A percentile compares a stretch with the other conserved stretches of the same genome.
Evolutionary conservation across 1,140 invertebrate species (phyloP).

Genomic region (Scaptomyza pallida): DNA sequence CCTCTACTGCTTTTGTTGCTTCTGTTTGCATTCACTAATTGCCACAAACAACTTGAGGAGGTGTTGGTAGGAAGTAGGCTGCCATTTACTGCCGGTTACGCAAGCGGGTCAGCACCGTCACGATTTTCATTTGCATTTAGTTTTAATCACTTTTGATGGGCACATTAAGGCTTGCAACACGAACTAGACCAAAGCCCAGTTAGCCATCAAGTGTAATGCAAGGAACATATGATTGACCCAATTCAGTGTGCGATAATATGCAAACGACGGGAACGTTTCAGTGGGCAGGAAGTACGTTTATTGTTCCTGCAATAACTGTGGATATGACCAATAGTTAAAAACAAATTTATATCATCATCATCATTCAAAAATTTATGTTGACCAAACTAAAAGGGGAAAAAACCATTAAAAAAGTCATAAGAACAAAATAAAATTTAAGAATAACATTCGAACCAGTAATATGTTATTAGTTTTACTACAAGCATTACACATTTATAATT

Average conservation of each 20-base stretch:
- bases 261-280: too few species aligned
- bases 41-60: conserved; percentile 44
- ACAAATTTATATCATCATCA: too few species aligned
- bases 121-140: conserved; percentile 49
- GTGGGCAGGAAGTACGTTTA: too few species aligned
- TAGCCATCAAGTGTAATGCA: background rate
- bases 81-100: conserved; percentile 50
- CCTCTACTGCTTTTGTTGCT: conserved; percentile 17
- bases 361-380: too few species aligned
- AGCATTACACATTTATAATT: conserved; percentile 5
- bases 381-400: too few species aligned
- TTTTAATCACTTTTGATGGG: conserved; percentile 57
- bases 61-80: conserved; percentile 68
- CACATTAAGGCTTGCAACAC: conserved; percentile 49
- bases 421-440: too few species aligned
- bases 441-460: too few species aligned
- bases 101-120: conserved; percentile 66
- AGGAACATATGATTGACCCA: too few species aligned
- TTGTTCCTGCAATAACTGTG: too few species aligned
- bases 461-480: background rate
- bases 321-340: too few species aligned
- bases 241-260: too few species aligned
- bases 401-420: too few species aligned
- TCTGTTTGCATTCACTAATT: conserved; percentile 58
- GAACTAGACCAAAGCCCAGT: conserved; percentile 32